Percentiles rank a stretch among this genome's conserved stretches.
Evolutionary conservation across 2,797 vertebrate species (phyloP).

Genomic region (Eleutherodactylus coqui): DNA sequence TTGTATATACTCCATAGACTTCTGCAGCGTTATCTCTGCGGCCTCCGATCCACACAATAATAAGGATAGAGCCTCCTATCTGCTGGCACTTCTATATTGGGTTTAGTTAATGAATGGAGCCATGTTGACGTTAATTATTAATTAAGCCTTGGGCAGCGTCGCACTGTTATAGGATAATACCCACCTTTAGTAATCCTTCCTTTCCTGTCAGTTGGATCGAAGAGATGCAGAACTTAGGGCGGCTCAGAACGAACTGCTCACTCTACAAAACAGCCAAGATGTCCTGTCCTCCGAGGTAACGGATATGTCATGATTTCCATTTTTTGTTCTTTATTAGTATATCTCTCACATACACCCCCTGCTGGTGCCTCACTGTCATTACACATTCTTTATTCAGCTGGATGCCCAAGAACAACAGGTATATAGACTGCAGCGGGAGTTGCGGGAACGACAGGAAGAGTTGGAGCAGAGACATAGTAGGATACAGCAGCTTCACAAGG

Average conservation of each 20-base stretch:
- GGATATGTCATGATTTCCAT: constrained; percentile 43
- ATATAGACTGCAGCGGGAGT: constrained; percentile 85
- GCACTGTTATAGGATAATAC: background rate
- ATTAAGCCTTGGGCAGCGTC: background rate
- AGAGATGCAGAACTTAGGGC: constrained; percentile 72
- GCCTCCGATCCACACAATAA: too few relatives aligned
- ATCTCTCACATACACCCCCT: constrained; percentile 58
- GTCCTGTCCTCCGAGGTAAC: constrained; percentile 80
- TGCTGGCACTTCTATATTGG: background rate
- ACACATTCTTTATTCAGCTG: constrained; percentile 86
- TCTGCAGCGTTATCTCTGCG: too few relatives aligned
- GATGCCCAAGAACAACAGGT: constrained; percentile 89
- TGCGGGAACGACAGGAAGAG: constrained; percentile 82
- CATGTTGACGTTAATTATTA: background rate
- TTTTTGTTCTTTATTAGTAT: background rate
- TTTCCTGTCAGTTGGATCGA: constrained; percentile 69
- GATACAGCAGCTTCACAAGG: constrained; percentile 72
- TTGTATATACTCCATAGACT: too few relatives aligned
- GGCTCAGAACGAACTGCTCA: constrained; percentile 71
- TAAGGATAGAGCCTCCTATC: too few relatives aligned
- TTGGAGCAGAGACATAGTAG: constrained; percentile 76
- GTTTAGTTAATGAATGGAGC: background rate
- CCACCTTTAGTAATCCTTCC: background rate
- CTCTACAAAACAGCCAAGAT: constrained; percentile 76
- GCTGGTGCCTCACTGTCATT: constrained; percentile 75